A percentile compares a stretch with the other conserved stretches of the same genome.
Conservation (phyloP, 1,140 invertebrate genomes). For the Sycophaga agraensis region DNA sequence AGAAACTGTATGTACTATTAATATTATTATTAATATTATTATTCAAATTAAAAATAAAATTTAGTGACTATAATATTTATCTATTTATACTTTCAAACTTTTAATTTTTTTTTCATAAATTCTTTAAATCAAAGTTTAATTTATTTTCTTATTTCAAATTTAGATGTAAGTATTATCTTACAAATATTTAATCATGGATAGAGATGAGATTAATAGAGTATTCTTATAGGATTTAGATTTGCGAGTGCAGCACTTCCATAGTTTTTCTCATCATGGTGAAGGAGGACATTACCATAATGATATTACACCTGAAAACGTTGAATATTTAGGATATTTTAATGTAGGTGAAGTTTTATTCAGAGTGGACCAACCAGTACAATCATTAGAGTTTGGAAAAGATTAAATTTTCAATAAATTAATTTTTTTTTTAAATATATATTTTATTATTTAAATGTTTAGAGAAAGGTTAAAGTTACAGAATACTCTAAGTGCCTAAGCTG, state of each 20-base stretch:
- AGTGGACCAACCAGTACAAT: slow-evolving; percentile 72
- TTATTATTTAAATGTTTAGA: slow-evolving; percentile 11
- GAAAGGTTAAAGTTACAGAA: slow-evolving; percentile 1
- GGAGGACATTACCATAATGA: slow-evolving; percentile 97
- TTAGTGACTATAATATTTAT: no score
- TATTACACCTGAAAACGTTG: slow-evolving; percentile 78
- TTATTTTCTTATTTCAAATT: no score
- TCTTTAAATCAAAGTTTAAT: no score
- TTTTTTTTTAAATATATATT: slow-evolving; percentile 2
- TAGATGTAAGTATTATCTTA: no score
- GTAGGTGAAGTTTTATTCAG: slow-evolving; percentile 74
- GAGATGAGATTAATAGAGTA: slow-evolving; percentile 20
- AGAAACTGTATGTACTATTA: slow-evolving; percentile 75
- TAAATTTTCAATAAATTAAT: slow-evolving; percentile 39
- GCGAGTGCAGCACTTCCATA: slow-evolving; percentile 92
- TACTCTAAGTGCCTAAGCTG: slow-evolving; percentile 13
- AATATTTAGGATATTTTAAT: slow-evolving; percentile 87
- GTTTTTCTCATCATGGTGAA: slow-evolving; percentile 82
- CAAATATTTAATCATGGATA: no score
- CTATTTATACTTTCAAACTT: no score
- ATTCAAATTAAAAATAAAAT: no score
- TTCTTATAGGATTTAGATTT: slow-evolving; percentile 76
- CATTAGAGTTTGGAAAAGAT: slow-evolving; percentile 62
- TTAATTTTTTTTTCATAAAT: no score
- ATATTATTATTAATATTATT: no score